A percentile compares a stretch with the other conserved stretches of the same genome.
Evolutionary conservation across 2,113 vertebrate genomes (phyloP).

Genomic region (Phocoena phocoena): DNA sequence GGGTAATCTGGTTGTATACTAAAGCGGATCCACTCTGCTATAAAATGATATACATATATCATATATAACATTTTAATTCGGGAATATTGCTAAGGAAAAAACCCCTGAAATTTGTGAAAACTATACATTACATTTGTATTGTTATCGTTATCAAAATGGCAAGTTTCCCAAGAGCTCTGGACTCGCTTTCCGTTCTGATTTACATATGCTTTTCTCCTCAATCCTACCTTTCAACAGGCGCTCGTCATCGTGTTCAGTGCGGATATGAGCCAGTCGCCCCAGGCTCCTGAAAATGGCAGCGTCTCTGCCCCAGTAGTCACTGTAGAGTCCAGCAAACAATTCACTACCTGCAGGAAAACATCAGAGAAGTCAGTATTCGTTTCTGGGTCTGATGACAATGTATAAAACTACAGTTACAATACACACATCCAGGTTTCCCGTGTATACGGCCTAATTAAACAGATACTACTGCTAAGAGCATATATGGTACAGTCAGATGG

Average conservation of each 20-base stretch:
- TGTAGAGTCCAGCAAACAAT: slow-evolving; percentile 93
- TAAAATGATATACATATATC: not conserved
- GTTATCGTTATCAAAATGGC: not conserved
- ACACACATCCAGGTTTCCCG: not conserved
- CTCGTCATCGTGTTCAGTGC: slow-evolving; percentile 92
- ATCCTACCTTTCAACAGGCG: slow-evolving; percentile 91
- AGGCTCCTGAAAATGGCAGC: slow-evolving; percentile 91
- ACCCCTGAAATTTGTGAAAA: not conserved
- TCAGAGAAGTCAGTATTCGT: not conserved
- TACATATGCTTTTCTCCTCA: accelerated
- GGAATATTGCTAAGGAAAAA: not conserved
- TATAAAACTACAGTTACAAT: not conserved
- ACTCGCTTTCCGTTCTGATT: not conserved
- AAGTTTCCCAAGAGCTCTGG: not conserved
- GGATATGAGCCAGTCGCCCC: slow-evolving; percentile 87
- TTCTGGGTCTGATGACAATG: accelerated
- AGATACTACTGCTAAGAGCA: not conserved
- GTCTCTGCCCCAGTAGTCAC: slow-evolving; percentile 96
- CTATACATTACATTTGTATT: not conserved
- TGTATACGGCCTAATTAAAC: not conserved
- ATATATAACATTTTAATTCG: not conserved
- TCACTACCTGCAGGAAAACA: slow-evolving; percentile 85
- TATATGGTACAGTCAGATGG: not conserved
- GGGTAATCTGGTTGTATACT: not conserved
- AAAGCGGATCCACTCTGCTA: not conserved